These are phyloP conservation scores for Hipparchia semele DNA, from an alignment of 2,888 invertebrate species.

Conservation along the genomic window DNA sequence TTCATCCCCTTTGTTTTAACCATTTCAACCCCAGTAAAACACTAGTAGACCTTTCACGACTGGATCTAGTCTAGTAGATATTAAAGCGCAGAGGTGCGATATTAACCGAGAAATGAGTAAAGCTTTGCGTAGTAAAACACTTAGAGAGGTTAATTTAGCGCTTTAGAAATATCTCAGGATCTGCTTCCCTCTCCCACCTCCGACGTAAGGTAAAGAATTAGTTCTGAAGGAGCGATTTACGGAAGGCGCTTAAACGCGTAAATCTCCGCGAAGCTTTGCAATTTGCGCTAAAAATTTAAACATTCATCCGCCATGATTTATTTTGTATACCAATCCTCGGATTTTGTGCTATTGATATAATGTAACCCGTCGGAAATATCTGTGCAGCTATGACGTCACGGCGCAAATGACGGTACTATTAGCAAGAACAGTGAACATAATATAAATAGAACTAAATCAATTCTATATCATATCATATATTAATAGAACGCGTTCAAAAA, in stretches of 20 bases:
- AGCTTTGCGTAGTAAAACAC: conserved; percentile 70
- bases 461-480: no score
- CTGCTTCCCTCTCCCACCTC: conserved; percentile 58
- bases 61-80: conserved; percentile 39
- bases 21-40: conserved; percentile 37
- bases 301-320: conserved; percentile 44
- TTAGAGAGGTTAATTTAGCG: conserved; percentile 64
- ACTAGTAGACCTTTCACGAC: conserved; percentile 38
- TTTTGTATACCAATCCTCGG: conserved; percentile 40
- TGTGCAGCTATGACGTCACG: no score
- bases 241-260: conserved; percentile 57
- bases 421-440: no score
- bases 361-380: no score
- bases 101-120: conserved; percentile 52
- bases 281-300: conserved; percentile 54
- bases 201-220: conserved; percentile 61
- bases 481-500: no score
- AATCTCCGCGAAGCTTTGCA: conserved; percentile 68
- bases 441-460: no score
- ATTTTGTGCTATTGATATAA: conserved; percentile 35
- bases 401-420: no score
- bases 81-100: conserved; percentile 36
- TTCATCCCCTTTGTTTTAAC: conserved; percentile 40
- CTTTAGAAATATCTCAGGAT: conserved; percentile 63
- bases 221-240: conserved; percentile 62